Conservation (phyloP, 2,113 vertebrate genomes). For the Cinclus mexicanus region DNA sequence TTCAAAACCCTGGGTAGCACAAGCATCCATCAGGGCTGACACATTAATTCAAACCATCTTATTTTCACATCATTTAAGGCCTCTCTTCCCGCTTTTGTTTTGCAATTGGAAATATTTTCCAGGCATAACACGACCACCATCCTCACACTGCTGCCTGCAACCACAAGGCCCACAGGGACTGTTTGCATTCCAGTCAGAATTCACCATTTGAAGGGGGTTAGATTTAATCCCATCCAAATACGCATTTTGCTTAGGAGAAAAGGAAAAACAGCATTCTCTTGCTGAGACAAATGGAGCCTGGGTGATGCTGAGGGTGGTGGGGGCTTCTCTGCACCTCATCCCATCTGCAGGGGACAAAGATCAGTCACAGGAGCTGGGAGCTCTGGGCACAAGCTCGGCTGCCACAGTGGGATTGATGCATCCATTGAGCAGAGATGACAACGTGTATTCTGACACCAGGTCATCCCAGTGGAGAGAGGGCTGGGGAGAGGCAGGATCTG, state of each 20-base stretch:
- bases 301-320: neutral
- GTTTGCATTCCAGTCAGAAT: slow-evolving; percentile 8
- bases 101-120: slow-evolving; percentile 25
- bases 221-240: slow-evolving; percentile 18
- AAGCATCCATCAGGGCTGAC: slow-evolving; percentile 54
- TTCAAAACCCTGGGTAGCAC: neutral
- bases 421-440: neutral
- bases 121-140: neutral
- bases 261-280: neutral
- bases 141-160: neutral
- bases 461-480: fast-evolving
- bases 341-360: neutral
- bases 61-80: slow-evolving; percentile 42
- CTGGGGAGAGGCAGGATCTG: neutral
- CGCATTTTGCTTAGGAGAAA: neutral
- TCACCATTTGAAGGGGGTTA: neutral
- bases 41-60: slow-evolving; percentile 33
- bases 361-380: neutral
- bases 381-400: neutral
- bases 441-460: fast-evolving
- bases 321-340: neutral
- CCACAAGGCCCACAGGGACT: neutral
- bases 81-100: slow-evolving; percentile 34
- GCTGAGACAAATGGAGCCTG: neutral
- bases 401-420: neutral